phyloP scores from a whole-genome alignment of 1,140 invertebrate genomes.

The Anastatus disparis region DNA sequence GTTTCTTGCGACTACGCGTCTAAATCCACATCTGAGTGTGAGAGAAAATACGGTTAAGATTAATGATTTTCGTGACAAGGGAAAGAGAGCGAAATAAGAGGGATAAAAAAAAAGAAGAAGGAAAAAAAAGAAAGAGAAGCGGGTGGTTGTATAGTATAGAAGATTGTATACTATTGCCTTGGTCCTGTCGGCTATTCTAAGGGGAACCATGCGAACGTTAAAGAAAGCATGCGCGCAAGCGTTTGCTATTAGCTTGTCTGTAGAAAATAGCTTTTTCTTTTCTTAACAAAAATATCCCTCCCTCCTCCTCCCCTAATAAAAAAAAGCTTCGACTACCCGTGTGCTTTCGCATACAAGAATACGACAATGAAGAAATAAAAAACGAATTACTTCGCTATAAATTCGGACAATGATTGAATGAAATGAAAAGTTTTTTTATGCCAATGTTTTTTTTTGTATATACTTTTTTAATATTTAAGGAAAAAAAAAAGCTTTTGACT shows the following conservation, averaged over 20 bases:
- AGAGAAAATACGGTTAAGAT: conserved; percentile 66
- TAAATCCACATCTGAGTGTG: conserved; percentile 66
- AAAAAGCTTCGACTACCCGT: conserved; percentile 33
- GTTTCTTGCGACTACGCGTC: conserved; percentile 58
- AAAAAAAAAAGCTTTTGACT: no score
- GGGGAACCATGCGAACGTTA: conserved; percentile 48
- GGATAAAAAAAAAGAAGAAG: conserved; percentile 47
- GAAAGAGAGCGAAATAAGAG: conserved; percentile 51
- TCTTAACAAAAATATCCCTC: conserved; percentile 49
- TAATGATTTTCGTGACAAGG: conserved; percentile 66
- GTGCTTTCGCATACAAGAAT: conserved; percentile 42
- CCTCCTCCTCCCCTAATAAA: neutral
- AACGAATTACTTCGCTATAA: conserved; percentile 40
- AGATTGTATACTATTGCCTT: conserved; percentile 18
- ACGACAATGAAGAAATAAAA: conserved; percentile 42
- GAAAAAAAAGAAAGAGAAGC: no score
- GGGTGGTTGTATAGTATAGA: no score
- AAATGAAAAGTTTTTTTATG: conserved; percentile 16
- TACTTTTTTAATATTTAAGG: no score
- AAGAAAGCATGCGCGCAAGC: conserved; percentile 27
- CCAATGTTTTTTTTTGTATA: no score
- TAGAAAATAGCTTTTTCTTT: conserved; percentile 59
- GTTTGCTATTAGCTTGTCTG: conserved; percentile 36
- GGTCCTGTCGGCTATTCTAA: conserved; percentile 52
- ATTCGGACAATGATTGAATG: conserved; percentile 36